These are phyloP conservation scores for Lethenteron reissneri DNA, from an alignment of 2,113 vertebrate species.

Conservation along the genomic window DNA sequence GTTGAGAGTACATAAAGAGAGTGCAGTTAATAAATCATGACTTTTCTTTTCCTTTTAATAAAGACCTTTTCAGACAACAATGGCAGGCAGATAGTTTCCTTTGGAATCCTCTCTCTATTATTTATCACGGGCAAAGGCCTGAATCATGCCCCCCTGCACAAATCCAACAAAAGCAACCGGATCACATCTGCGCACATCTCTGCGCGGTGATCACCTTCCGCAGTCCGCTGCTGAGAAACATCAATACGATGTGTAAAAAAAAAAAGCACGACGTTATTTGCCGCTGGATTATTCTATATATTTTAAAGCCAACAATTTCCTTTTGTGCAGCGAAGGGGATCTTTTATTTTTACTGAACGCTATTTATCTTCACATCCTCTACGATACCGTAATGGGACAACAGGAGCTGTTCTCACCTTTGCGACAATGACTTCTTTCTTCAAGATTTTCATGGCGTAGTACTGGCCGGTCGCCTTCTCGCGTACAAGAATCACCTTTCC, in stretches of 20 bases:
- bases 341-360: neutral
- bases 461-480: conserved; percentile 93
- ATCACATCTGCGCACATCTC: too few species aligned
- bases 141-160: too few species aligned
- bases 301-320: neutral
- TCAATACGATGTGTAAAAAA: conserved; percentile 8
- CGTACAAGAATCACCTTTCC: conserved; percentile 92
- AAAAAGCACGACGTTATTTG: neutral
- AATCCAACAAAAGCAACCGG: too few species aligned
- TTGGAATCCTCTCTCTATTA: too few species aligned
- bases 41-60: conserved; percentile 11
- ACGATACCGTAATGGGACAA: neutral
- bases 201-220: too few species aligned
- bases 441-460: conserved; percentile 96
- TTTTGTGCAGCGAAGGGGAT: neutral
- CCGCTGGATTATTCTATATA: neutral
- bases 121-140: too few species aligned
- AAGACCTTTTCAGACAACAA: too few species aligned
- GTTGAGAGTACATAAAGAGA: conserved; percentile 9
- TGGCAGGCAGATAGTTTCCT: too few species aligned
- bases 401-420: conserved; percentile 35
- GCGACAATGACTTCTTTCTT: conserved; percentile 98
- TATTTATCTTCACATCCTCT: neutral
- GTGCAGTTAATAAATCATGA: conserved; percentile 11
- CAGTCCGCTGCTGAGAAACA: conserved; percentile 16